Percentiles rank a stretch among this genome's conserved stretches.
Evolutionary conservation across 2,797 vertebrate species (phyloP).

Genomic region (Gobio occitaniae): DNA sequence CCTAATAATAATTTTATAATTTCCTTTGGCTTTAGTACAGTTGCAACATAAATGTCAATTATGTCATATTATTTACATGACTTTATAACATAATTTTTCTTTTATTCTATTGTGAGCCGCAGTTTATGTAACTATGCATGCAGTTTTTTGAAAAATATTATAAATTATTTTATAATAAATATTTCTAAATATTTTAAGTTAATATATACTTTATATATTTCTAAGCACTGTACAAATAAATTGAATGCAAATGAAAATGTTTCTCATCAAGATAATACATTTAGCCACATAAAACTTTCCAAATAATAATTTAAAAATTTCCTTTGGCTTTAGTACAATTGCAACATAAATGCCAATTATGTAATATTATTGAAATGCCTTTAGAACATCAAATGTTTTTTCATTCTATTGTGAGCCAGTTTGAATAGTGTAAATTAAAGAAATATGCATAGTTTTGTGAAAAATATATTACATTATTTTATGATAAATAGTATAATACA

Average conservation of each 20-base stretch:
- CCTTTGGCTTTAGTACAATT: too few relatives aligned
- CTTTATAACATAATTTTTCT: background rate
- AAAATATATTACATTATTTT: background rate
- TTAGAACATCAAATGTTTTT: too few relatives aligned
- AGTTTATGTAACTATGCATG: background rate
- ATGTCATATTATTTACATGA: background rate
- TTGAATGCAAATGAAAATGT: too few relatives aligned
- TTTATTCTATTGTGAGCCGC: background rate
- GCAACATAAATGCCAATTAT: too few relatives aligned
- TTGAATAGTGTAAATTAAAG: too few relatives aligned
- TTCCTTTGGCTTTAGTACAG: background rate
- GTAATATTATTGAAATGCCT: too few relatives aligned
- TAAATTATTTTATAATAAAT: background rate
- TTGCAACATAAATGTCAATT: background rate
- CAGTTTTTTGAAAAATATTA: background rate
- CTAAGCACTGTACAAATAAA: too few relatives aligned
- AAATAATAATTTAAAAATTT: too few relatives aligned
- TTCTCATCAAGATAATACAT: too few relatives aligned
- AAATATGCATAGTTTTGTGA: background rate
- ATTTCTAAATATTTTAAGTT: background rate
- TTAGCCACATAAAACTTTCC: too few relatives aligned
- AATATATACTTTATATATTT: too few relatives aligned
- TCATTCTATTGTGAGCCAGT: too few relatives aligned
- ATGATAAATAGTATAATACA: background rate
- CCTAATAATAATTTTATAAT: background rate